These are phyloP conservation scores for Unio delphinus DNA, from an alignment of 2,888 invertebrate species.

Conservation along the genomic window DNA sequence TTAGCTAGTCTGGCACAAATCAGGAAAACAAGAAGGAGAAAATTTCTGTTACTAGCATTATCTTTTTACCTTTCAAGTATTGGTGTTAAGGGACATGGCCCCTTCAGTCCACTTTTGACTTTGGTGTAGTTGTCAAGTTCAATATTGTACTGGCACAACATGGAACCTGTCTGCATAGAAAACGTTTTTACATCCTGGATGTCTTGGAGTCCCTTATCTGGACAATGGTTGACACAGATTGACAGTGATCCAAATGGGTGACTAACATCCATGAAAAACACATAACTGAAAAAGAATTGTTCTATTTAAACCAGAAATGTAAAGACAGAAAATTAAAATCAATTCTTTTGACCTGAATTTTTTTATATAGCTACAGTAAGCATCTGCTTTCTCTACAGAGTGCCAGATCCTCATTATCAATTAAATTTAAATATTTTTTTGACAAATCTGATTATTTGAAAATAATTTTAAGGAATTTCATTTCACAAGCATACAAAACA, in stretches of 20 bases:
- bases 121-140: constrained; percentile 27
- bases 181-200: constrained; percentile 81
- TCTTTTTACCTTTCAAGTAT: constrained; percentile 80
- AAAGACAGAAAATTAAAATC: background rate
- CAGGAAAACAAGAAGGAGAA: too few species aligned
- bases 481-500: too few species aligned
- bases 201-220: constrained; percentile 78
- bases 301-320: background rate
- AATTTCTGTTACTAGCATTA: constrained; percentile 14
- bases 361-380: too few species aligned
- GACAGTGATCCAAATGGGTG: constrained; percentile 85
- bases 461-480: too few species aligned
- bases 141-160: constrained; percentile 80
- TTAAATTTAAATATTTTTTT: too few species aligned
- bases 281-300: constrained; percentile 74
- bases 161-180: constrained; percentile 81
- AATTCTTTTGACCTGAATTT: background rate
- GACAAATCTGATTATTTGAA: too few species aligned
- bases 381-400: too few species aligned
- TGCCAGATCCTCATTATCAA: too few species aligned
- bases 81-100: constrained; percentile 86
- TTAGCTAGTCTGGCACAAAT: too few species aligned
- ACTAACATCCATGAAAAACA: constrained; percentile 88
- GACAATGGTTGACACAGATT: constrained; percentile 92
- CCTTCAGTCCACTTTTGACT: constrained; percentile 64